Base-by-base conservation (phyloP, 2,797 vertebrate species). In the Melanotaenia parkinsoni region DNA sequence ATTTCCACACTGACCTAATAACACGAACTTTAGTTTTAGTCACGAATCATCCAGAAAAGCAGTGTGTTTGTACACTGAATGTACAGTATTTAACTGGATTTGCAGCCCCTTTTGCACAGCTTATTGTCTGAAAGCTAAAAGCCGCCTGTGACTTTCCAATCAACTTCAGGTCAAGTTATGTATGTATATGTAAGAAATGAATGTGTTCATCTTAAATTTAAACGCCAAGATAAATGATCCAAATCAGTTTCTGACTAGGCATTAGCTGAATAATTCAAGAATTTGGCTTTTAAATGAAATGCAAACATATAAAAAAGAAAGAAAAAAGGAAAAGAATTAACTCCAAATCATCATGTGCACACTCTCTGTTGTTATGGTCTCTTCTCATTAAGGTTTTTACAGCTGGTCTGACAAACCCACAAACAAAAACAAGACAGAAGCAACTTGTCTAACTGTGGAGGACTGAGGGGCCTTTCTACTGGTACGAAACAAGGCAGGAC, bases 381-480 rank as follows among this genome's bases (percentile, higher is more conserved):
- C 16, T 58, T 65, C 22, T 72, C 30, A 14, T 43, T 43, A 18
- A 16, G 40, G 43, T 79, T 84, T 89, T 83, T 72, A 66, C 89
- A 89, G 86, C 88, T 87, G 90, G 84, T 85, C 84, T 89, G 87
- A 83, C 61, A 85, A 90, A 81, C 57, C 76, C 40, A 60, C 57
- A 18, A 61, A 28, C 26, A 28, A 28, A 3, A 28, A 28, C 26
- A 28, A 28, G 26, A 28, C 26, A 28, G 26, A 28, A 28, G 26
- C 26, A 28, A 28, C 67, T 33, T 67, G 60, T 70, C 63, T 74
- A 32, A 51, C 61, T 72, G 64, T 71, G 60, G 43, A 79, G 33
- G 64, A 85, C 72, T 45, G n/a, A 45, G 22, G 62, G 63, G 58
- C 30, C 45, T 11, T 50, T 68, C 24, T 47, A 43, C 53, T 80